Evolutionary conservation across 2,797 vertebrate genomes (phyloP), one percentile per base, ranked within the genome.

Genomic region (Lithobates pipiens): DNA sequence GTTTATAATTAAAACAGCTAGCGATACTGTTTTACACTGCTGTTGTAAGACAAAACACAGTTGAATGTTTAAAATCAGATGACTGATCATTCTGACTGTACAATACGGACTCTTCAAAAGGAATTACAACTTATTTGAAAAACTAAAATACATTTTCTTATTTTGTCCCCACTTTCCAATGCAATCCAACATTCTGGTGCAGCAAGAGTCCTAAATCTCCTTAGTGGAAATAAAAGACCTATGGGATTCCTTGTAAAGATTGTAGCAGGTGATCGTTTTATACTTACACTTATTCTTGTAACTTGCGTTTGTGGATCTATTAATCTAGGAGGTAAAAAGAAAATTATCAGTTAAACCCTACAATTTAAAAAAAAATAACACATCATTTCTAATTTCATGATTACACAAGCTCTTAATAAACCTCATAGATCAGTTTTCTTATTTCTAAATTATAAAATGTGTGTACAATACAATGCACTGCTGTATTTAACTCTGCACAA

Each of bases 221-320:
- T 61, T 61, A n/a, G 3, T 21, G 21, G 21, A 61, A 61, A 61
- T 23, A 61, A 61, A 61, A 61, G 21, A 39, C 7, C 39, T 39
- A 39, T 21, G 50, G 18, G 50, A 54, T 54, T 54, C 16, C 50
- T 54, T 61, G 18, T 7, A 23, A 61, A 23, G 10, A 6, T 0
- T 61, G 5, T 8, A n/a, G 21, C 8, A 61, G 54, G 6, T 61
- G 5, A 61, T 61, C 5, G 18, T 54, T 36, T 36, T 61, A 61
- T 90, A 97, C 98, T 98, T 93, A 99, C 98, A 5, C 93, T 97
- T 91, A 95, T 96, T 92, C 96, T 95, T 27, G 96, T 97, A 74
- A 99, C 98, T 93, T 99, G 98, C 39, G 98, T 99, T 91, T 99
- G 98, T 88, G 98, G 98, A 89, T 99, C 98, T 89, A 99, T 99